phyloP scores from a whole-genome alignment of 2,113 vertebrate species.

The Semicossyphus pulcher region DNA sequence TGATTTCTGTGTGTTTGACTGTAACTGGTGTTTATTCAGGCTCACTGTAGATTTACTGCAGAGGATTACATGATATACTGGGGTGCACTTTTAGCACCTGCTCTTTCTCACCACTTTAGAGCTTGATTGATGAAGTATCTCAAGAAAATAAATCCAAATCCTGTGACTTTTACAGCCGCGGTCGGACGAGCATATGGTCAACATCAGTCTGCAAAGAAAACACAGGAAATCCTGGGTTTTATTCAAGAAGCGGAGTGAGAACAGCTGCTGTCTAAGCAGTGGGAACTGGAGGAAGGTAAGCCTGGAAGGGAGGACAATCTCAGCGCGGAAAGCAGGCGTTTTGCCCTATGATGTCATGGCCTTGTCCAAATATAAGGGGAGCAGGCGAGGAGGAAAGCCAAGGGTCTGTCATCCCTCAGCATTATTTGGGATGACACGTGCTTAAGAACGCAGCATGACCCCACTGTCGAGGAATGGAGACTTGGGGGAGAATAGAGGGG shows the following conservation, averaged over 20 bases:
- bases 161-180: slow-evolving; percentile 64
- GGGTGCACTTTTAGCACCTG: slow-evolving; percentile 56
- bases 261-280: slow-evolving; percentile 65
- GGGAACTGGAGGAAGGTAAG: slow-evolving; percentile 63
- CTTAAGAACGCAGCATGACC: slow-evolving; percentile 70
- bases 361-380: slow-evolving; percentile 69
- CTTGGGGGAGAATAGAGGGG: slow-evolving; percentile 28
- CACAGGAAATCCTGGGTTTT: slow-evolving; percentile 69
- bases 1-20: slow-evolving; percentile 26
- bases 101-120: slow-evolving; percentile 44
- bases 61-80: slow-evolving; percentile 32
- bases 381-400: slow-evolving; percentile 55
- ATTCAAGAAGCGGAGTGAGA: slow-evolving; percentile 67
- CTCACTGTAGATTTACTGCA: background rate
- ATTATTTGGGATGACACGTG: slow-evolving; percentile 75
- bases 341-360: slow-evolving; percentile 81
- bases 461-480: slow-evolving; percentile 70
- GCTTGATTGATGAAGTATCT: slow-evolving; percentile 69
- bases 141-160: slow-evolving; percentile 69
- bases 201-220: slow-evolving; percentile 58
- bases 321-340: slow-evolving; percentile 67
- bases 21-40: slow-evolving; percentile 49
- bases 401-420: slow-evolving; percentile 74
- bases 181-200: slow-evolving; percentile 73
- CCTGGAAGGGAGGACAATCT: slow-evolving; percentile 54